These are phyloP conservation scores for Rhea americana DNA, from an alignment of 2,113 vertebrate genomes.

Conservation along the genomic window DNA sequence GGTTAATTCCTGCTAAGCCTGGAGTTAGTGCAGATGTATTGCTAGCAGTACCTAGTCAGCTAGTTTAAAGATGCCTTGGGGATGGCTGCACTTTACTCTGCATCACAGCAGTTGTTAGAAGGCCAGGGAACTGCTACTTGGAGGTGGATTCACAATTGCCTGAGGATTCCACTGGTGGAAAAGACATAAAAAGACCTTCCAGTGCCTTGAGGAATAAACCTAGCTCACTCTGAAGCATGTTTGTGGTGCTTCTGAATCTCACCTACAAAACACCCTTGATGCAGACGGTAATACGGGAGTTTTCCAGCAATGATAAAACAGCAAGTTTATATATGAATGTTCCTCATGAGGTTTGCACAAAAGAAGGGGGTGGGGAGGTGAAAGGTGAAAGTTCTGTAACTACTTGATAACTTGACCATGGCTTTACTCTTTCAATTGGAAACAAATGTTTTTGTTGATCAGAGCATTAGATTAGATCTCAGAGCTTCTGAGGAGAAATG, in stretches of 20 bases:
- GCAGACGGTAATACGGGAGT: neutral
- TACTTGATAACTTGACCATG: neutral
- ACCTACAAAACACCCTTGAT: neutral
- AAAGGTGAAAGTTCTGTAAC: neutral
- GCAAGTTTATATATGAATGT: neutral
- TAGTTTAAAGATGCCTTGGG: neutral
- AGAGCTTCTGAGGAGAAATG: neutral
- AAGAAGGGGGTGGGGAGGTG: neutral
- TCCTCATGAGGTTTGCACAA: neutral
- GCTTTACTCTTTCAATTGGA: neutral
- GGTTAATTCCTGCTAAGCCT: neutral
- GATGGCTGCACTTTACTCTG: neutral
- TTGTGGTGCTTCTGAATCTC: neutral
- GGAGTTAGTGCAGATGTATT: neutral
- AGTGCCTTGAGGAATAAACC: neutral
- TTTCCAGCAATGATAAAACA: neutral
- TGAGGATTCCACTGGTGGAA: neutral
- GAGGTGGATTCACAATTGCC: fast-evolving
- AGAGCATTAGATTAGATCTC: neutral
- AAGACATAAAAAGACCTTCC: neutral
- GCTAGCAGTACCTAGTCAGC: neutral
- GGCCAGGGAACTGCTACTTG: neutral
- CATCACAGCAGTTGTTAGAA: neutral
- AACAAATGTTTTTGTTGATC: neutral
- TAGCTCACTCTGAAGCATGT: neutral